Base-by-base conservation (phyloP, 2,888 invertebrate species). In the Drosophila histrio region DNA sequence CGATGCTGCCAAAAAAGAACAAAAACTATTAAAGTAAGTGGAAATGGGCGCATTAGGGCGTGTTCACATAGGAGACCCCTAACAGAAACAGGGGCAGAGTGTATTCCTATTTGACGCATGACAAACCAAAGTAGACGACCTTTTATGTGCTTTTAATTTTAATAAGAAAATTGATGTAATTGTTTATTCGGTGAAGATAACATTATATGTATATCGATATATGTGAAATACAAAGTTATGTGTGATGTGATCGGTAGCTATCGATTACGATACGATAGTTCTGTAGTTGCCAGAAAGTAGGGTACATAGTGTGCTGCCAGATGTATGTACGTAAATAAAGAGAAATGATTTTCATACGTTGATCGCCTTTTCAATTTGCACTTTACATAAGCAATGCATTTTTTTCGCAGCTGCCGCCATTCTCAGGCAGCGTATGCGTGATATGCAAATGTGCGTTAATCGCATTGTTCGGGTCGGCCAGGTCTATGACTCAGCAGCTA, bases 21-120 rank as follows among this genome's bases (percentile, higher is more conserved):
- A 65, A 74, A 82, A 74, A 85, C 87, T 85, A 87, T 85, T 80
- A 82, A 85, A 77, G 76, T 77, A 84, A 85, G 81, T 87, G 87
- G 78, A 87, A 82, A 77, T 85, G 85, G 85, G 76, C 80, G 83
- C 78, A 82, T 82, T 74, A 80, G 59, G 67, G 71, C 80, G 76
- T 59, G 49, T 58, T 57, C 66, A 72, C 60, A 62, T 21, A 13
- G 38, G 9, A 38, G 49, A 15, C 57, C 68, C 68, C 21, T 38
- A 22, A 11, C 13, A 26, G 39, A 30, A 13, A 47, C 15, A 9
- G 13, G 24, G 5, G 22, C 21, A 5, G n/a, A n/a, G 0, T 9
- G 28, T 28, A n/a, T 8, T 9, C 52, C 52, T 28, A 67, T 63
- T 63, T 41, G 32, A 39, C 76, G 68, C 57, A 52, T 52, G 66